Conservation (phyloP, 2,888 invertebrate species). For the Cistogaster globosa region DNA sequence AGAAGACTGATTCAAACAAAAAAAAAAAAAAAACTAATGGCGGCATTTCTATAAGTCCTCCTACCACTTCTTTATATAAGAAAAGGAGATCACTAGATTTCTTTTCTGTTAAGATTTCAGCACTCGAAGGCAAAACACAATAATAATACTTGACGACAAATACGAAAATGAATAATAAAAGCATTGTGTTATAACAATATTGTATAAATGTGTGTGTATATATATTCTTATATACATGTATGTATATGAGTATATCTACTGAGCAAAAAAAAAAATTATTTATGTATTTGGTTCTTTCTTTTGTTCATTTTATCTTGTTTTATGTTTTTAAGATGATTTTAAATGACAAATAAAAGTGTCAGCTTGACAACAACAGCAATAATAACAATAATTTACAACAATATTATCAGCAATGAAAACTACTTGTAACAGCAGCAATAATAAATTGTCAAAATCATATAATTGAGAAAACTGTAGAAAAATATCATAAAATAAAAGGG, state of each 20-base stretch:
- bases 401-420: conserved; percentile 62
- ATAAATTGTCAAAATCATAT: conserved; percentile 56
- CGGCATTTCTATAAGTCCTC: conserved; percentile 73
- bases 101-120: conserved; percentile 15
- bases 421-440: conserved; percentile 50
- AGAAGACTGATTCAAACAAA: conserved; percentile 68
- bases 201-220: not conserved
- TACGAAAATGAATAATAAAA: conserved; percentile 61
- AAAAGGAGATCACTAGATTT: conserved; percentile 41
- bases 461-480: conserved; percentile 10
- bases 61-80: not conserved
- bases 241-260: not conserved
- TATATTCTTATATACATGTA: not conserved
- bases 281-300: conserved; percentile 40
- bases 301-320: conserved; percentile 42
- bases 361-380: conserved; percentile 66
- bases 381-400: conserved; percentile 65
- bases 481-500: not conserved
- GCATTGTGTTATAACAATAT: conserved; percentile 46
- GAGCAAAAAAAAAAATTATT: not conserved
- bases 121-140: conserved; percentile 52
- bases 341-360: conserved; percentile 71
- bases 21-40: conserved; percentile 33
- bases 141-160: conserved; percentile 44
- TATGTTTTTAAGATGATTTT: conserved; percentile 65